Evolutionary conservation across 92 coral and sea anemone species (phyloP), one percentile per base, ranked within the genome.

Genomic region (Muricea muricata): DNA sequence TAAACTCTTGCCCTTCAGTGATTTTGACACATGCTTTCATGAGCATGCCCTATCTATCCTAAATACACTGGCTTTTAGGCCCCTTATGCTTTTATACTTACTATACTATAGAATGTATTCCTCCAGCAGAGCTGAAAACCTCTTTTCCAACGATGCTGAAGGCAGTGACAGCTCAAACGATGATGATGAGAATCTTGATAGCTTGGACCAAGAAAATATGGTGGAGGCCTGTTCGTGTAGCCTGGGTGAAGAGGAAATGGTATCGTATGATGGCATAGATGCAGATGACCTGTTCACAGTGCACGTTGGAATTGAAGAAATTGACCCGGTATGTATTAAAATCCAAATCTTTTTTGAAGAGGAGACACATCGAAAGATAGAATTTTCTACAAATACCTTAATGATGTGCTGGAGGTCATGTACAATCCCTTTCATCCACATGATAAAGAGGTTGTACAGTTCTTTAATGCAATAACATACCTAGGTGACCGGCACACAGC

Each of bases 291-390:
- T 87, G 12, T 73, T 45, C 18, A 87, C 86, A 1, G 89, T 91
- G 32, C 58, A 83, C 65, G 86, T 91, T 1, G 91, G 91, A 4
- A 48, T 91, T 18, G 90, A 88, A 34, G 31, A 88, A 31, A 90
- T 86, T 13, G 92, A 88, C 54, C 84, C 85, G 5, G 11, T 91
- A 6, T 88, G 89, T 42, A 37, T 78, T 8, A 91, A 91, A 25
- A 35, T 91, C 17, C 76, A 91, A 0, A 91, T 20, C 89, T 91
- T 50, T 37, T 91, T 2, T 42, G 52, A 15, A 63, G 82, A 79
- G 91, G 94, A 74, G 84, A 88, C 50, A 79, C 88, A 0, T 63
- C 89, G 34, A 88, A 70, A 48, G 90, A 88, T 52, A 67, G 79
- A 68, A 86, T 78, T 68, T 86, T 86, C 50, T 86, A 78, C 72